Percentiles rank a stretch among this genome's conserved stretches.
Conservation (phyloP, 2,797 vertebrate genomes). For the Percopsis omiscomaycus region DNA sequence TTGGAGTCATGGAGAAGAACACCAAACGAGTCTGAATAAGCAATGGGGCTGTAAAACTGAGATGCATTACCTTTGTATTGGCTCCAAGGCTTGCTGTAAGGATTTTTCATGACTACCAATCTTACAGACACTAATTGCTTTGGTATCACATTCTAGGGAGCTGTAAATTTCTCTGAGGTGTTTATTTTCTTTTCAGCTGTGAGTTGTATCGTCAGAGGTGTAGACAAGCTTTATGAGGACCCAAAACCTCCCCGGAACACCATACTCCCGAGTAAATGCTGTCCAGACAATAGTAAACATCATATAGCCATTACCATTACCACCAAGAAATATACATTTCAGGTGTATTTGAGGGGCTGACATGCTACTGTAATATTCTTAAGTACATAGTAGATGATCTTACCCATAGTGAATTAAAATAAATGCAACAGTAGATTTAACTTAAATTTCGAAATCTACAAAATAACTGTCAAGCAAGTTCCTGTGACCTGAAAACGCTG, state of each 20-base stretch:
- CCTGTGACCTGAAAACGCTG: too few relatives aligned
- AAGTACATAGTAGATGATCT: too few relatives aligned
- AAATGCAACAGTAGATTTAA: too few relatives aligned
- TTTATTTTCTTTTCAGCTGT: constrained; percentile 68
- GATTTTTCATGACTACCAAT: constrained; percentile 78
- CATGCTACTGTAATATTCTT: not conserved
- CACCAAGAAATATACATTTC: constrained; percentile 11
- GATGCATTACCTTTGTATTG: constrained; percentile 76
- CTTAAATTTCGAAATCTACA: too few relatives aligned
- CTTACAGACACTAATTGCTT: constrained; percentile 81
- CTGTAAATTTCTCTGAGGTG: constrained; percentile 76
- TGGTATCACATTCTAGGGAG: constrained; percentile 77
- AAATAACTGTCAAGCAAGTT: too few relatives aligned
- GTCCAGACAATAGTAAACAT: constrained; percentile 44
- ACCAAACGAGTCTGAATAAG: constrained; percentile 77
- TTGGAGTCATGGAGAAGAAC: constrained; percentile 61
- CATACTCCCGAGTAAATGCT: constrained; percentile 49
- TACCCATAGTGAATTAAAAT: too few relatives aligned
- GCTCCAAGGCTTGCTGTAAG: constrained; percentile 67
- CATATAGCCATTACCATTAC: constrained; percentile 21
- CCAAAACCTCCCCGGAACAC: constrained; percentile 63
- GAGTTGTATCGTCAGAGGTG: constrained; percentile 61
- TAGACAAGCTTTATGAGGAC: constrained; percentile 63
- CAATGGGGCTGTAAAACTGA: constrained; percentile 74
- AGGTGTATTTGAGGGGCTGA: constrained; percentile 19